Evolutionary conservation across 2,888 invertebrate genomes (phyloP).

Genomic region (Hyppa rectilinea): DNA sequence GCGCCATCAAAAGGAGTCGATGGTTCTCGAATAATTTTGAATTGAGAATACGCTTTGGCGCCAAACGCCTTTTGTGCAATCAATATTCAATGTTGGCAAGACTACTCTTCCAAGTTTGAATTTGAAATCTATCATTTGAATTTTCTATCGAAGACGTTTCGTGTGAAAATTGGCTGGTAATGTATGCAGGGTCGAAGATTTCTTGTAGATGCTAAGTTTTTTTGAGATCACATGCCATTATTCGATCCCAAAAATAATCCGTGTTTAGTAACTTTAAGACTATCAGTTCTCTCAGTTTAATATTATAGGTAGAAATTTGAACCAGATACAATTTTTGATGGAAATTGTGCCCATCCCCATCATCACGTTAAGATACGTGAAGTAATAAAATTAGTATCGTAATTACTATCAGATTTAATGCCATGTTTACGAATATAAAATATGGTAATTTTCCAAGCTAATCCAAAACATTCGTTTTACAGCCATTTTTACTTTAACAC

Average conservation of each 20-base stretch:
- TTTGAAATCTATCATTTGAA: constrained; percentile 85
- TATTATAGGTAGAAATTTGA: background rate
- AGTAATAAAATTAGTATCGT: background rate
- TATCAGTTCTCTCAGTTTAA: background rate
- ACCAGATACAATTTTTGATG: background rate
- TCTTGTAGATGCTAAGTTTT: background rate
- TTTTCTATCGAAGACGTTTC: constrained; percentile 80
- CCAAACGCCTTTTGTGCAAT: constrained; percentile 90
- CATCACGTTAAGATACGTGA: background rate
- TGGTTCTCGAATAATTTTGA: constrained; percentile 88
- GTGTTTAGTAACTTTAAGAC: background rate
- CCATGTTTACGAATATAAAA: background rate
- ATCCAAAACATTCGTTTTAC: background rate
- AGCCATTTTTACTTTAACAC: background rate
- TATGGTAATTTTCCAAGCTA: background rate
- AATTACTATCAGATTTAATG: background rate
- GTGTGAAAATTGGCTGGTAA: constrained; percentile 68
- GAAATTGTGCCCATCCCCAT: too few species aligned
- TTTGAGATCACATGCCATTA: background rate
- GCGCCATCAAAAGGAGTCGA: constrained; percentile 88
- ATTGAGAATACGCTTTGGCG: constrained; percentile 90
- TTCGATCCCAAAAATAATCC: background rate
- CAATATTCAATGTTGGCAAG: constrained; percentile 90
- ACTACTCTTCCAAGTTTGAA: constrained; percentile 81
- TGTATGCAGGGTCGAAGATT: constrained; percentile 19